Evolutionary conservation across 2,888 invertebrate species (phyloP), one percentile per base, ranked within the genome.

Genomic region (Bhutanitis thaidina): DNA sequence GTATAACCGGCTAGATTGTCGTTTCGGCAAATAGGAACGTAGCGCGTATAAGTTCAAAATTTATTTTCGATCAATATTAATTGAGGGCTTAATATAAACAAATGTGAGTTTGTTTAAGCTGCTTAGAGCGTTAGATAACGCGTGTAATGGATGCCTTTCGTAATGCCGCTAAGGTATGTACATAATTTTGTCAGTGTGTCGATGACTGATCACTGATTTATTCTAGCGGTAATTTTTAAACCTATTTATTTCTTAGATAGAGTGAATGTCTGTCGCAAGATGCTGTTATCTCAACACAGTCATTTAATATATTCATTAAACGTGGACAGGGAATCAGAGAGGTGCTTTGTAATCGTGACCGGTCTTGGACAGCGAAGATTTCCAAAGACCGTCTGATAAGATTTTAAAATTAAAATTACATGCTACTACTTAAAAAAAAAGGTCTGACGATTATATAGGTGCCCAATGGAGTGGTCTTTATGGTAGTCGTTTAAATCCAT

Each of bases 111-210:
- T 61, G 69, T 63, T 61, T 58, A 60, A 4, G 3, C 20, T 64
- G 63, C 67, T 61, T 48, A 68, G 56, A 58, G 63, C 37, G 48
- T 57, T 54, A 50, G 54, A 57, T 64, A 74, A 71, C 66, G 58
- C 59, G 59, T 59, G 59, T 69, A 72, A 74, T 73, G 67, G 74
- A 80, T 77, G 72, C 73, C 72, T 77, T 74, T 71, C 65, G 69
- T 76, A 67, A 67, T 73, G 64, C 64, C 60, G 64, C 67, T 65
- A 65, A 67, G 71, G 55, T 64, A 60, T 62, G 54, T 52, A 64
- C 57, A 67, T 60, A 64, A 65, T 69, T 61, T 70, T 70, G 72
- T 75, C 70, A 55, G 61, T 59, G 52, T 60, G 61, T 64, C 60
- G 55, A 60, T 63, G 57, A 61, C 54, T 59, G 54, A 48, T 56